These are phyloP conservation scores for Moxostoma hubbsi DNA, from an alignment of 2,797 vertebrate genomes.

Conservation along the genomic window DNA sequence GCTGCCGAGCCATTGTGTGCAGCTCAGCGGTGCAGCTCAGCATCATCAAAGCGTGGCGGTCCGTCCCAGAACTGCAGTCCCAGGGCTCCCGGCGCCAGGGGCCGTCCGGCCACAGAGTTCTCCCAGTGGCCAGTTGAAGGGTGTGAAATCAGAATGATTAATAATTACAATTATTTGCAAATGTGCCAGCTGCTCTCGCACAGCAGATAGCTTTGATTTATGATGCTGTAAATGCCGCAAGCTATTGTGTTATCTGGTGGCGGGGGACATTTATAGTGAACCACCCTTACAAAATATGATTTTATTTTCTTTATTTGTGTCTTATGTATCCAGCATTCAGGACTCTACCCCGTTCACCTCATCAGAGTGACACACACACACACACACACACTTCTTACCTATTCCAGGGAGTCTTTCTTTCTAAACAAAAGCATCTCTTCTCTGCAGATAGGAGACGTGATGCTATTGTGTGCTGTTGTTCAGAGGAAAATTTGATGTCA, in stretches of 20 bases:
- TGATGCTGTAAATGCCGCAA: constrained; percentile 96
- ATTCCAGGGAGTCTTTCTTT: constrained; percentile 70
- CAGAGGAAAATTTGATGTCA: constrained; percentile 63
- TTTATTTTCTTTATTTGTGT: constrained; percentile 73
- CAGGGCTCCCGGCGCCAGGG: constrained; percentile 89
- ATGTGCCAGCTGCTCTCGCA: constrained; percentile 99
- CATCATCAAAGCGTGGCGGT: constrained; percentile 83
- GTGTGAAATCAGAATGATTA: constrained; percentile 99
- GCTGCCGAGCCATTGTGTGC: constrained; percentile 75
- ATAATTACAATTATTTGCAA: constrained; percentile 99
- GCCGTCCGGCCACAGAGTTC: constrained; percentile 85
- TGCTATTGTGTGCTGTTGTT: constrained; percentile 78
- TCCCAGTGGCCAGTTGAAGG: constrained; percentile 90
- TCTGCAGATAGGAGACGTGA: constrained; percentile 70
- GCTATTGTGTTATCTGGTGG: constrained; percentile 88
- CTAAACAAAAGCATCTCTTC: constrained; percentile 81
- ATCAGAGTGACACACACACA: neutral
- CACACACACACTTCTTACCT: constrained; percentile 64
- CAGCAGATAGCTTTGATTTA: constrained; percentile 95
- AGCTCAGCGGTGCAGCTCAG: constrained; percentile 83
- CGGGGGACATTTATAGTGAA: constrained; percentile 73
- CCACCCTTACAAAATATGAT: constrained; percentile 76
- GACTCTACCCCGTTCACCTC: constrained; percentile 28
- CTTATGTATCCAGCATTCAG: constrained; percentile 69
- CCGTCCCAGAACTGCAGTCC: constrained; percentile 87